phyloP scores from a whole-genome alignment of 2,888 invertebrate genomes.

The Macrosiphum euphorbiae region DNA sequence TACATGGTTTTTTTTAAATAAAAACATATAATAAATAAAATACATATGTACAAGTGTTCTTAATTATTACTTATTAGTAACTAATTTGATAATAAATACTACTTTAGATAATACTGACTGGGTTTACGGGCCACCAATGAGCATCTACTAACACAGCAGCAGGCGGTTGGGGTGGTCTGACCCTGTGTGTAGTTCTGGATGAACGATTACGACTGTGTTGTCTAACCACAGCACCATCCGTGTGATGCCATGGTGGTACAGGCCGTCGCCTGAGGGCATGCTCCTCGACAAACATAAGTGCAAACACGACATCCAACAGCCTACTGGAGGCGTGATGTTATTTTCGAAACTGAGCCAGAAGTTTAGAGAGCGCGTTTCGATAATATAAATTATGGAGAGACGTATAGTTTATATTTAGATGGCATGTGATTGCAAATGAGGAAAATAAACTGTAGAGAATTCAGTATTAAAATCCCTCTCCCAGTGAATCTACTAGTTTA shows the following conservation, averaged over 20 bases:
- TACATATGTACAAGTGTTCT: not conserved
- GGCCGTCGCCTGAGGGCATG: slow-evolving; percentile 64
- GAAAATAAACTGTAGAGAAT: slow-evolving; percentile 46
- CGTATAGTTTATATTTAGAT: slow-evolving; percentile 61
- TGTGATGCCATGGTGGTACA: slow-evolving; percentile 66
- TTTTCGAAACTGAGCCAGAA: slow-evolving; percentile 61
- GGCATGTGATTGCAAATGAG: slow-evolving; percentile 55
- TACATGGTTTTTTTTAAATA: not conserved
- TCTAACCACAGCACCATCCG: slow-evolving; percentile 58
- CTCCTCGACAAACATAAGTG: slow-evolving; percentile 60
- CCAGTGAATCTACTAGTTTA: slow-evolving; percentile 40
- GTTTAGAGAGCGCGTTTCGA: slow-evolving; percentile 51
- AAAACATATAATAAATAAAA: not conserved
- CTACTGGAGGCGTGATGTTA: slow-evolving; percentile 61
- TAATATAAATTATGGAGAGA: slow-evolving; percentile 62
- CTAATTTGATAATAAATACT: slow-evolving; percentile 8
- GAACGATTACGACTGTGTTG: slow-evolving; percentile 64
- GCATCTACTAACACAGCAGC: slow-evolving; percentile 64
- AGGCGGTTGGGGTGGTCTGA: slow-evolving; percentile 58
- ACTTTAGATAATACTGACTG: slow-evolving; percentile 61
- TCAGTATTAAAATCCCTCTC: slow-evolving; percentile 54
- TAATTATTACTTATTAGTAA: not conserved
- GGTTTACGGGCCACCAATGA: slow-evolving; percentile 64
- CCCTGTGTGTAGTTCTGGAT: slow-evolving; percentile 56
- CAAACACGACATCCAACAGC: slow-evolving; percentile 65